phyloP scores from a whole-genome alignment of 2,797 vertebrate species.

The Telmatherina bonti region DNA sequence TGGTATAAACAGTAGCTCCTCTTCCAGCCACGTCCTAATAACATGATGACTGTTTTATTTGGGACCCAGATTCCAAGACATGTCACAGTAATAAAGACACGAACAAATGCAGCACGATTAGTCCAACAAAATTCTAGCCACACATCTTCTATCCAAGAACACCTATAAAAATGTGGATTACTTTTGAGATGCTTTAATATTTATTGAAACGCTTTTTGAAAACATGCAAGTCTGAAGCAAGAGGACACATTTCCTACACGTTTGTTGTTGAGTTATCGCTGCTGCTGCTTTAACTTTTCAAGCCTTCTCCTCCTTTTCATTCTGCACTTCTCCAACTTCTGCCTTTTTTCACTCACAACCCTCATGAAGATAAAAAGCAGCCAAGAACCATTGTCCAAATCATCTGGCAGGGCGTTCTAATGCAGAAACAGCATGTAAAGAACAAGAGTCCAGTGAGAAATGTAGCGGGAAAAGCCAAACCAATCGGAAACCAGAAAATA shows the following conservation, averaged over 20 bases:
- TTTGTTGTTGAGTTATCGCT: conserved; percentile 24
- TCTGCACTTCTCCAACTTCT: conserved; percentile 9
- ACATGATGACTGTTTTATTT: conserved; percentile 38
- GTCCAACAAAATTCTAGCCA: conserved; percentile 1
- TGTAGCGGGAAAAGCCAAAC: conserved; percentile 31
- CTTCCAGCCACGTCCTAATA: conserved; percentile 28
- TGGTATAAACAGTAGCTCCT: conserved; percentile 27
- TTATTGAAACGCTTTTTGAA: conserved; percentile 15
- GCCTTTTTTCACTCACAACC: conserved; percentile 22
- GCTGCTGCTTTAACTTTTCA: conserved; percentile 8
- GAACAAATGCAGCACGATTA: conserved; percentile 17
- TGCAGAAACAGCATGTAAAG: conserved; percentile 22
- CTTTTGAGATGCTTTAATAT: not conserved
- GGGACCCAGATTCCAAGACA: conserved; percentile 8
- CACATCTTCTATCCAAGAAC: conserved; percentile 15
- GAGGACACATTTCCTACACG: not conserved
- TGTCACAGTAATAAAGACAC: conserved; percentile 11
- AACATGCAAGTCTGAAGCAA: not conserved
- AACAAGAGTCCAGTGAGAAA: conserved; percentile 19
- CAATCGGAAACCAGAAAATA: conserved; percentile 22
- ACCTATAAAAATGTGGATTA: conserved; percentile 4
- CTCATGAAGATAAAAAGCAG: conserved; percentile 32
- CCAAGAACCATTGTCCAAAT: conserved; percentile 28
- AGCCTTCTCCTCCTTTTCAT: not conserved
- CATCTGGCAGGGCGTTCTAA: conserved; percentile 36